A percentile compares a stretch with the other conserved stretches of the same genome.
phyloP scores from a whole-genome alignment of 1,140 invertebrate genomes.

The Leptinotarsa lineolata region DNA sequence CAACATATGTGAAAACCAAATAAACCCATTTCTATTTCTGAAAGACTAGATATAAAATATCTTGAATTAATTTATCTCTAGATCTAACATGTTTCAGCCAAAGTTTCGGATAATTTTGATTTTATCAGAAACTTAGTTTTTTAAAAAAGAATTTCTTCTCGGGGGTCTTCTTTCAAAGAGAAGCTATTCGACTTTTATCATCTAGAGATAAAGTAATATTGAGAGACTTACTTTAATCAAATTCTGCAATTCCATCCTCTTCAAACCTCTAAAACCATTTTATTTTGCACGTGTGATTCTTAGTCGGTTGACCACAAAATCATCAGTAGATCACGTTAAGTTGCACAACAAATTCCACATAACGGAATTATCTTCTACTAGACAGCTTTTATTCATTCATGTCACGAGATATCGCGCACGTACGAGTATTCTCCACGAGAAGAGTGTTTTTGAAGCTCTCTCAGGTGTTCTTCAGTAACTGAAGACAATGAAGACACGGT shows the following conservation, averaged over 20 bases:
- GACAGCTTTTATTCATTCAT: conserved; percentile 5
- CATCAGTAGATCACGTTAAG: conserved; percentile 4
- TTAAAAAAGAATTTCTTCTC: no score
- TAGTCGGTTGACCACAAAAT: background rate
- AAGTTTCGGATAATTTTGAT: no score
- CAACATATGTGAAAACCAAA: no score
- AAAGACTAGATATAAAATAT: no score
- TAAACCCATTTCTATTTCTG: no score
- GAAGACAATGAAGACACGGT: conserved; percentile 6
- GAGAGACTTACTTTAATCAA: conserved; percentile 2
- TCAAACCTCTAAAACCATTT: background rate
- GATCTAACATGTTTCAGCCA: no score
- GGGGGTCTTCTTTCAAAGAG: no score
- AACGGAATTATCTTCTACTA: background rate
- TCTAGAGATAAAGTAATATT: background rate
- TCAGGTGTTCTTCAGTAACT: background rate
- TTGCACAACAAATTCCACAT: background rate
- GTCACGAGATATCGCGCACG: background rate
- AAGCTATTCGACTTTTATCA: no score
- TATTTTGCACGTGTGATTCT: conserved; percentile 1
- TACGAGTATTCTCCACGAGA: background rate
- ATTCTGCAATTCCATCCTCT: background rate
- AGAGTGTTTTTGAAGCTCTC: background rate
- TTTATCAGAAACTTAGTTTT: no score
- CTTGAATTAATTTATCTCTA: no score